Evolutionary conservation across 2,888 invertebrate genomes (phyloP).

Genomic region (Aspidiotus destructor): DNA sequence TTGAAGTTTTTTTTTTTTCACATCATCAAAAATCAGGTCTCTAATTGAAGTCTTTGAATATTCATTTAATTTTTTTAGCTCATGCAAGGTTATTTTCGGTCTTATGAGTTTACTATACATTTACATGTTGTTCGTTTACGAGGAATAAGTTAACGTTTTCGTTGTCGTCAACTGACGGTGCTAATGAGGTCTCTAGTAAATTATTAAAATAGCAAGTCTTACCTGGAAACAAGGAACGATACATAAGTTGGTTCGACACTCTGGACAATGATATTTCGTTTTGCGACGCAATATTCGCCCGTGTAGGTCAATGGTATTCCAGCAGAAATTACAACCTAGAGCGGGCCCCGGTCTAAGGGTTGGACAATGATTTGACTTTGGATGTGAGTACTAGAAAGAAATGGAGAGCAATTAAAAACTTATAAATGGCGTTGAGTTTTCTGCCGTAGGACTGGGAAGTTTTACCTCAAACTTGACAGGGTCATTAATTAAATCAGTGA

Average conservation of each 20-base stretch:
- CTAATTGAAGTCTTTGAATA: too few relatives aligned
- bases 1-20: too few relatives aligned
- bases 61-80: too few relatives aligned
- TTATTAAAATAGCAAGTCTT: neutral
- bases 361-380: constrained; percentile 69
- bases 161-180: too few relatives aligned
- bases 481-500: neutral
- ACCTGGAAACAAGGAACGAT: constrained; percentile 81
- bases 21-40: too few relatives aligned
- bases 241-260: constrained; percentile 78
- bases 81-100: too few relatives aligned
- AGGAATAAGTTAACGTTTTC: too few relatives aligned
- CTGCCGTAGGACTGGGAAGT: neutral
- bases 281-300: constrained; percentile 72
- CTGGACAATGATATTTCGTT: constrained; percentile 82
- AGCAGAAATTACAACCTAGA: constrained; percentile 78
- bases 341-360: constrained; percentile 73
- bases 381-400: constrained; percentile 36
- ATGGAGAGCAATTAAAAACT: neutral
- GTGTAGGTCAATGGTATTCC: constrained; percentile 78
- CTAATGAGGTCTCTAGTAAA: too few relatives aligned
- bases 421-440: neutral
- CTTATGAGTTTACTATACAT: too few relatives aligned
- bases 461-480: neutral
- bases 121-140: too few relatives aligned